Base-by-base conservation (phyloP, 2,797 vertebrate genomes). In the Tangara arthus region DNA sequence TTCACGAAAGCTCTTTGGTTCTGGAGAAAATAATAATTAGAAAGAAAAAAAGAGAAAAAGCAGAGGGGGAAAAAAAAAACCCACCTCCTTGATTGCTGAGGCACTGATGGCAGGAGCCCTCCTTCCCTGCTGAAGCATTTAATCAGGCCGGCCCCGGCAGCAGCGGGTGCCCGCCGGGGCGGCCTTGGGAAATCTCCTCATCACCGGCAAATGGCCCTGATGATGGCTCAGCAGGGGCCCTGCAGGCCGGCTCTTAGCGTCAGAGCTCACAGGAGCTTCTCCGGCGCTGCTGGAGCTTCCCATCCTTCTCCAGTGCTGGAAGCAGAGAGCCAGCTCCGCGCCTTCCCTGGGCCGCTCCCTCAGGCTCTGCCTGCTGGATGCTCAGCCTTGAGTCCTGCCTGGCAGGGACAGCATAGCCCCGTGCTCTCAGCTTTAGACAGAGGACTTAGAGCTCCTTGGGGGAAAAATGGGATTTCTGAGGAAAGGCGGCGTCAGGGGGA, bases 51-150 rank as follows among this genome's bases (percentile, higher is more conserved):
- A 61, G 24, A 27, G 1, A 26, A 80, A 91, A 79, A 35, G 20
- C 2, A 0, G 53, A 85, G 27, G 46, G 4, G 4, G 4, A 21
- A 11, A 9, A 32, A 32, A 37, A 12, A 28, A 63, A 81, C 6
- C 15, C 24, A 27, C 39, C 28, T 91, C 35, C 66, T 86, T 95
- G 96, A 95, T 91, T 95, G 83, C 94, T 24, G 80, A 81, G n/a
- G 34, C 11, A 0, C 83, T 84, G 87, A 91, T 66, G 85, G 77
- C 82, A 92, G 86, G 63, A 61, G 24, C 42, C 44, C 60, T 94
- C 73, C 80, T 82, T 79, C 64, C 79, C 73, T 18, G 46, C 66
- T 4, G 24, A 88, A 93, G 41, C 91, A 89, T 89, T 96, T 93
- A 91, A 96, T 95, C 96, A 96, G 66, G 47, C 56, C 2, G 3